Evolutionary conservation across 2,113 vertebrate genomes (phyloP).

Genomic region (Taurulus bubalis): DNA sequence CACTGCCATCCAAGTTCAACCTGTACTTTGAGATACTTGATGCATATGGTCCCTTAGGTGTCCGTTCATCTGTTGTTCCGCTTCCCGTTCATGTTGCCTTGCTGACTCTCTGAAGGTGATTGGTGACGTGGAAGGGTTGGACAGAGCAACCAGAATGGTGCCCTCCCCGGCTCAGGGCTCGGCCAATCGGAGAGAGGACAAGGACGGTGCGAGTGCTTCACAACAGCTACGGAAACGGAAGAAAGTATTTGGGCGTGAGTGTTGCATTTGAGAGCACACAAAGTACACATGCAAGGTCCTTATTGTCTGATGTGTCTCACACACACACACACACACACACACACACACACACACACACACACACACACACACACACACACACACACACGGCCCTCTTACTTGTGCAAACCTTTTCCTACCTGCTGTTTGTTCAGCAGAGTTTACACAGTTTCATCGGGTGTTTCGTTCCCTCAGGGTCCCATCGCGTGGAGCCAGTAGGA

Average conservation of each 20-base stretch:
- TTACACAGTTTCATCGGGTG: constrained; percentile 43
- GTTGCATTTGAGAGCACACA: constrained; percentile 11
- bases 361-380: too few species aligned
- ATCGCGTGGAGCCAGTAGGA: constrained; percentile 79
- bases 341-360: too few species aligned
- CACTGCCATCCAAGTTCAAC: constrained; percentile 63
- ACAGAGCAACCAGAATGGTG: constrained; percentile 48
- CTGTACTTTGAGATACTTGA: constrained; percentile 55
- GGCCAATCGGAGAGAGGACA: constrained; percentile 33
- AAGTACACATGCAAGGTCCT: background rate
- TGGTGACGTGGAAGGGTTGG: constrained; percentile 78
- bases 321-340: too few species aligned
- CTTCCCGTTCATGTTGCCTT: constrained; percentile 1
- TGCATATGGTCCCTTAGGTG: constrained; percentile 23
- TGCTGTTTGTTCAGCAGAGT: constrained; percentile 51
- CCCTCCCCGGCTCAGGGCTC: constrained; percentile 53
- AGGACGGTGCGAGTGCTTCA: constrained; percentile 6
- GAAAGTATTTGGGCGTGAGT: constrained; percentile 79
- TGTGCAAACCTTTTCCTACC: constrained; percentile 19
- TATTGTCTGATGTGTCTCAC: background rate
- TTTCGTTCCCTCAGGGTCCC: constrained; percentile 72
- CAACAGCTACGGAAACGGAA: constrained; percentile 79
- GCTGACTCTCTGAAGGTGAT: constrained; percentile 82
- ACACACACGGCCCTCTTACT: background rate
- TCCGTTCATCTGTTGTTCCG: constrained; percentile 29